Base-by-base conservation (phyloP, 2,888 invertebrate genomes). In the Artemia sinica region DNA sequence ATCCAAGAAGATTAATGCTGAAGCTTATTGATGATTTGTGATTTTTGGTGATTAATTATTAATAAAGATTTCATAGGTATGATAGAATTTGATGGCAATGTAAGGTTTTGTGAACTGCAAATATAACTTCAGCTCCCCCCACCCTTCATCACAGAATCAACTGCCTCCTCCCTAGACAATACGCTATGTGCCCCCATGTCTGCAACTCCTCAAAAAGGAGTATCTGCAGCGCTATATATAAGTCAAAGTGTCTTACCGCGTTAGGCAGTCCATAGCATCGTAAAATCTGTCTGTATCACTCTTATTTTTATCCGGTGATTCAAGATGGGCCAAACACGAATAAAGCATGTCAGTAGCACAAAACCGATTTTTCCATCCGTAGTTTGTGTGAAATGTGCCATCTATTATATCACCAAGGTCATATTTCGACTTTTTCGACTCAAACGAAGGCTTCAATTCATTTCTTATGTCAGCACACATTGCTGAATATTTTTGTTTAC, bases 401-500 rank as follows among this genome's bases (percentile, higher is more conserved):
- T 86, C 86, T 0, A 87, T 80, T 13, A 91, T 81, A 70, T 84
- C 83, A 0, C 86, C 83, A 68, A 93, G 80, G 72, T 83, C 82
- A 76, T 87, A 89, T 73, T 84, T 85, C 70, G 83, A 82, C 0
- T 83, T 79, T 4, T 80, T 78, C 0, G 81, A 80, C 41, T 83
- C 78, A 66, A 86, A 84, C 75, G 93, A 85, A 6, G 74, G 72
- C 70, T 77, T 77, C 5, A 81, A 73, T 73, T 87, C 85, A 66
- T 85, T 84, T 1, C 91, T 84, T 41, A 93, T 80, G 52, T 84
- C 83, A 72, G 92, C 82, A 78, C 95, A 94, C 95, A 96, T 95
- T 0, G 91, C 84, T 67, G 83, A 81, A 78, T 85, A 95, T 69
- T 86, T 84, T 76, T 95, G 94, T 49, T 85, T 84, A 65, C 92